phyloP scores from a whole-genome alignment of 1,140 invertebrate species.

The Mizuhopecten yessoensis region DNA sequence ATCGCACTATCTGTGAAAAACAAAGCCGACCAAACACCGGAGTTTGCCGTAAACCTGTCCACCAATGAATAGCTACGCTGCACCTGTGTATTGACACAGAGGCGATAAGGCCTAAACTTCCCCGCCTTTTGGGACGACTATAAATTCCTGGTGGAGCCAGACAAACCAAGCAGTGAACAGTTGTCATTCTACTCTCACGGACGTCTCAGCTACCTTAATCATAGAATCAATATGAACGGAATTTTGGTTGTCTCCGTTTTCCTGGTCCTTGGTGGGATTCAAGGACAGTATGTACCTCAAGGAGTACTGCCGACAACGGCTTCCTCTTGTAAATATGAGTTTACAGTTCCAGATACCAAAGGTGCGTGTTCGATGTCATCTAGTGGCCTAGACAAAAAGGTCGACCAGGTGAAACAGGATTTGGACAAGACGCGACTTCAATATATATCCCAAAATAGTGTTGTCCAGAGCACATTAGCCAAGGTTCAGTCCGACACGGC shows the following conservation, averaged over 20 bases:
- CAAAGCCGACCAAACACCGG: not conserved
- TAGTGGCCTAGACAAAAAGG: slow-evolving; percentile 48
- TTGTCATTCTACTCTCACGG: not conserved
- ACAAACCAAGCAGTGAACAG: not conserved
- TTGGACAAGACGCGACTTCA: slow-evolving; percentile 57
- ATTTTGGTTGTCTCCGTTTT: slow-evolving; percentile 29
- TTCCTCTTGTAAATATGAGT: slow-evolving; percentile 55
- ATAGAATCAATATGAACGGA: slow-evolving; percentile 23
- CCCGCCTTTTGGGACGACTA: slow-evolving; percentile 52
- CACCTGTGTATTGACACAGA: slow-evolving; percentile 42
- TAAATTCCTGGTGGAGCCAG: slow-evolving; percentile 46
- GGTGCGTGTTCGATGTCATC: slow-evolving; percentile 57
- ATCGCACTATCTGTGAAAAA: not conserved
- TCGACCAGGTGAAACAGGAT: slow-evolving; percentile 60
- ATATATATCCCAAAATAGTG: slow-evolving; percentile 49
- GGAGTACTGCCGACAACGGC: slow-evolving; percentile 26
- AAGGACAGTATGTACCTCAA: slow-evolving; percentile 51
- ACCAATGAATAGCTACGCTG: slow-evolving; percentile 41
- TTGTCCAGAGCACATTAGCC: slow-evolving; percentile 56
- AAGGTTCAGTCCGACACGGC: slow-evolving; percentile 53
- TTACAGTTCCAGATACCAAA: slow-evolving; percentile 55
- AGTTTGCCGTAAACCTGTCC: slow-evolving; percentile 2
- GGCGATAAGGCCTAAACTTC: slow-evolving; percentile 42
- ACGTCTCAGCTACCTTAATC: not conserved
- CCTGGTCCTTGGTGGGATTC: not conserved